A percentile compares a stretch with the other conserved stretches of the same genome.
These are phyloP conservation scores for Rotaria socialis DNA, from an alignment of 2,888 invertebrate species.

Conservation along the genomic window DNA sequence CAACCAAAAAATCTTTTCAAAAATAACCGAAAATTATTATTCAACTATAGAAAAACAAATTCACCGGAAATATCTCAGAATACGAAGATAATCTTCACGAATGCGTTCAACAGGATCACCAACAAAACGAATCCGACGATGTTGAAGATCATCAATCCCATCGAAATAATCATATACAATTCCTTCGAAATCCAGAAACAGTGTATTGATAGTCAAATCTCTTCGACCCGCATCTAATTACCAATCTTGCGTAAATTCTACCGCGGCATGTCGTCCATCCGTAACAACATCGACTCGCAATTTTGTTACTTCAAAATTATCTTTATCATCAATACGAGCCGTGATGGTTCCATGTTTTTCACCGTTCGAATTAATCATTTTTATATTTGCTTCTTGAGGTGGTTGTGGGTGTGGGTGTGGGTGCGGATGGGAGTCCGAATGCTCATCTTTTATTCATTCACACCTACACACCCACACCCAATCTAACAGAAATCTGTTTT, in stretches of 20 bases:
- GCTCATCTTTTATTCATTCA: no score
- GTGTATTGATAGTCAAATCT: slow-evolving; percentile 94
- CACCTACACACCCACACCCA: no score
- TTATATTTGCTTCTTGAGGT: slow-evolving; percentile 73
- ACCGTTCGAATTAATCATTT: slow-evolving; percentile 79
- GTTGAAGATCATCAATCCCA: slow-evolving; percentile 82
- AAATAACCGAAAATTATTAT: slow-evolving; percentile 58
- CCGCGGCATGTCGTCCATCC: slow-evolving; percentile 89
- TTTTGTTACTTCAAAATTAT: slow-evolving; percentile 69
- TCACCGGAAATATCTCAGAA: slow-evolving; percentile 69
- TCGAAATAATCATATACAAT: slow-evolving; percentile 83
- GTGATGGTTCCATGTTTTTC: slow-evolving; percentile 70
- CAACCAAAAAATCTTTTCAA: slow-evolving; percentile 74
- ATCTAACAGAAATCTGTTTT: no score
- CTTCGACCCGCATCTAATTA: slow-evolving; percentile 85
- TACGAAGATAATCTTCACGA: slow-evolving; percentile 88
- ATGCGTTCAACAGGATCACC: slow-evolving; percentile 80
- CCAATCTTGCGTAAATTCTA: slow-evolving; percentile 78
- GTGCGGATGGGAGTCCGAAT: no score
- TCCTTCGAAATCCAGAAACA: slow-evolving; percentile 68
- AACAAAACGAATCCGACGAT: slow-evolving; percentile 79
- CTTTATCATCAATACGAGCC: slow-evolving; percentile 79
- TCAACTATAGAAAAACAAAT: slow-evolving; percentile 49
- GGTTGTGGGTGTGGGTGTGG: no score
- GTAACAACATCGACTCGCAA: slow-evolving; percentile 82